A percentile compares a stretch with the other conserved stretches of the same genome.
These are phyloP conservation scores for Choristoneura rosaceana DNA, from an alignment of 2,888 invertebrate genomes.

Conservation along the genomic window DNA sequence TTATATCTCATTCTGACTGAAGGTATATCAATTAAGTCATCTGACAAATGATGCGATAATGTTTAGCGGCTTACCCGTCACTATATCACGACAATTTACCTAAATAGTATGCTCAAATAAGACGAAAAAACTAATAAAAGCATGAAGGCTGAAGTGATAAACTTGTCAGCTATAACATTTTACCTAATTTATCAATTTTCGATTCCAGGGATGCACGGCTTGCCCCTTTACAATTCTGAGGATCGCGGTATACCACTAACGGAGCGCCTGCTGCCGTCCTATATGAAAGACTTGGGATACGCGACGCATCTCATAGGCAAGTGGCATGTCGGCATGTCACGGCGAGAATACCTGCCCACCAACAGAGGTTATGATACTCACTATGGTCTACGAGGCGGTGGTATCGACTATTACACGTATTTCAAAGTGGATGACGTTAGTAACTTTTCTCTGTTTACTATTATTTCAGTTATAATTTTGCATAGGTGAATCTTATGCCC, in stretches of 20 bases:
- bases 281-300: conserved; percentile 89
- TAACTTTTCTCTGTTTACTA: conserved; percentile 29
- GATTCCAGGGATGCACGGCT: conserved; percentile 77
- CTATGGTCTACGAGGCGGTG: conserved; percentile 92
- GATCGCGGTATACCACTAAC: conserved; percentile 79
- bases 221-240: conserved; percentile 73
- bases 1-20: too few relatives aligned
- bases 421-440: conserved; percentile 76
- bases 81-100: too few relatives aligned
- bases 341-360: conserved; percentile 89
- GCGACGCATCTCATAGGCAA: conserved; percentile 94
- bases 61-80: too few relatives aligned
- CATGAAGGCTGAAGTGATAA: too few relatives aligned
- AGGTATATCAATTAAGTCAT: too few relatives aligned
- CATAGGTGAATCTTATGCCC: neutral
- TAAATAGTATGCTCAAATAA: too few relatives aligned
- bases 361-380: conserved; percentile 92
- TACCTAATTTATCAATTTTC: neutral
- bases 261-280: conserved; percentile 86
- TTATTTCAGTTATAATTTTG: neutral
- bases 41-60: too few relatives aligned
- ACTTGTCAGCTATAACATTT: too few relatives aligned
- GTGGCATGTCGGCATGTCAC: conserved; percentile 95
- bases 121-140: too few relatives aligned
- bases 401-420: conserved; percentile 89